Base-by-base conservation (phyloP, 2,888 invertebrate genomes). In the Drosophila neoperkinsi region DNA sequence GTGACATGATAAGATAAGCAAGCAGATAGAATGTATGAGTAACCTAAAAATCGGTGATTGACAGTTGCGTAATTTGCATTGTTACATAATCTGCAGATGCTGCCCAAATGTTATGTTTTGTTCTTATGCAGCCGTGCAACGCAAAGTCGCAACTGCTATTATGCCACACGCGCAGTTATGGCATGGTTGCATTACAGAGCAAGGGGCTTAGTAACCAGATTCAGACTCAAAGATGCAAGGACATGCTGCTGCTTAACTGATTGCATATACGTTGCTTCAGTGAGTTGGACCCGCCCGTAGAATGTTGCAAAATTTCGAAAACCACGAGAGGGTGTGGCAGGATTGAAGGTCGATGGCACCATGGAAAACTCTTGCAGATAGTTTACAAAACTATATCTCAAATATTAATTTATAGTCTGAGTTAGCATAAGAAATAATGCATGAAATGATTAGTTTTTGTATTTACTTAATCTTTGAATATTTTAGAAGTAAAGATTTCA, bases 1-100 rank as follows among this genome's bases (percentile, higher is more conserved):
- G 60, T n/a, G 31, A 65, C 74, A 61, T 33, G 51, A 52, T 49
- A 59, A 51, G 30, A 50, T 38, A 33, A 36, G 50, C n/a, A 25
- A 50, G 31, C n/a, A 11, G 56, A 30, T 10, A 4, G n/a, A 21
- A 41, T 28, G 36, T 52, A 43, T 46, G 13, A 52, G 46, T 51
- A 57, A 51, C 25, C 25, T 18, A 68, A 4, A 33, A 7, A 2
- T 16, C n/a, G 31, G 46, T 63, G 62, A 57, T 49, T 21, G 53
- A 33, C 18, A 34, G 38, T 33, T 21, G 21, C 28, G 34, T 28
- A 6, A 34, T 34, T 31, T 25, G 34, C 10, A 46, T n/a, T 66
- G 52, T 46, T 66, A 52, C 66, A 36, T 36, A 28, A 16, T 11
- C 31, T 16, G 34, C 66, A 34, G 51, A n/a, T 38, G 52, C 28